phyloP scores from a whole-genome alignment of 2,888 invertebrate species.

The Pristionchus japonicus region DNA sequence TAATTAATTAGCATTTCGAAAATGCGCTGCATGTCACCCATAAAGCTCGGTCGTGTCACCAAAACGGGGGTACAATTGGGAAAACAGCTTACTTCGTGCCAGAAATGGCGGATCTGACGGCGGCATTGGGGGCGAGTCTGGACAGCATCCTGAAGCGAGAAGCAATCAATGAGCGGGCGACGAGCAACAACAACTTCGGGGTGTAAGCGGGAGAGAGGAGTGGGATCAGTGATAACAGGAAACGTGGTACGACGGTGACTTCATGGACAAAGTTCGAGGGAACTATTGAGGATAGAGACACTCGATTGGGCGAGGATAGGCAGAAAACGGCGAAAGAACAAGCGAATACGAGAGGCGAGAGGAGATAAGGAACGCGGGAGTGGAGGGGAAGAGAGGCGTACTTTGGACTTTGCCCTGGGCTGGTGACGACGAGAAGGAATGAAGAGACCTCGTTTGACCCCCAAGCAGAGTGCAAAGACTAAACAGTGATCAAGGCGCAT shows the following conservation, averaged over 20 bases:
- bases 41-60: neutral
- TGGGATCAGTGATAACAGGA: constrained; percentile 6
- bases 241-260: constrained; percentile 3
- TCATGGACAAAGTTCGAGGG: neutral
- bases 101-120: constrained; percentile 34
- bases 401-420: constrained; percentile 44
- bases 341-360: neutral
- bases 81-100: neutral
- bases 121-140: constrained; percentile 39
- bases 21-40: too few relatives aligned
- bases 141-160: constrained; percentile 38
- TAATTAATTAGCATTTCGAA: neutral
- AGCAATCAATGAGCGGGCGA: neutral
- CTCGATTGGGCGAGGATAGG: neutral
- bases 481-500: neutral
- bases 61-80: too few relatives aligned
- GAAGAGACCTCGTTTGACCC: constrained; percentile 19
- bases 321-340: neutral
- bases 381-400: neutral
- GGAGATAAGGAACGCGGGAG: neutral
- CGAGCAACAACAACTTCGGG: neutral
- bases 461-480: neutral
- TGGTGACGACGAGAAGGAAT: neutral
- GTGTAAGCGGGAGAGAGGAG: neutral
- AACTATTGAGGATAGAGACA: neutral